Evolutionary conservation across 2,797 vertebrate species (phyloP), one percentile per base, ranked within the genome.

Genomic region (Hippopotamyrus pictus): DNA sequence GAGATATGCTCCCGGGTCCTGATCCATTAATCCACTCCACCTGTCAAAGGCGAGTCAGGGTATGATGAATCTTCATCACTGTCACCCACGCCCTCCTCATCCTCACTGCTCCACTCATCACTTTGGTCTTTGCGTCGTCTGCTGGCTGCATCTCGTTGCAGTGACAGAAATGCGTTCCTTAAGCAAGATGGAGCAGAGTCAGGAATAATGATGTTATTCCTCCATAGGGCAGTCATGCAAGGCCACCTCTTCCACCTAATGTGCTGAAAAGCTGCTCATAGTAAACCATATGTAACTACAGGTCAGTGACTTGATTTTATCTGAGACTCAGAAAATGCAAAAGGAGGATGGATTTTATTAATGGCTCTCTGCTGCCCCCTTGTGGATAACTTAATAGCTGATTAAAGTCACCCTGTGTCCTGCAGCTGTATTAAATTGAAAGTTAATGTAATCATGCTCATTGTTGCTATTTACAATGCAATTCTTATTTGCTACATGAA

Each of bases 171-270:
- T 93, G 93, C 93, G 94, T 94, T 95, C 95, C 96, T 96, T 93
- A 92, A 94, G 94, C 88, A 90, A 93, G 91, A 94, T 92, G 93
- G 93, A 92, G 90, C 93, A 94, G 93, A 94, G 93, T 93, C 93
- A 95, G 93, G 94, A 90, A 88, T 92, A 79, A 94, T 88, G 91
- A 89, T 90, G 94, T 92, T 94, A 94, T 92, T 17, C 90, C 92
- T 92, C 93, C 92, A 92, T 92, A 91, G 89, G 93, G 93, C 94
- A 93, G 94, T 96, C 93, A 95, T 93, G 93, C 94, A 95, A 96
- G 94, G 94, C 93, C 95, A 94, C 93, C 93, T 73, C 94, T 95
- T 95, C 95, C 95, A 96, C 95, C 95, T 95, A 96, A 95, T 96
- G 95, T 94, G 93, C 94, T 95, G 94, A 94, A 95, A 94, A 95